Evolutionary conservation across 2,888 invertebrate species (phyloP).

Genomic region (Drosophila tanythrix): DNA sequence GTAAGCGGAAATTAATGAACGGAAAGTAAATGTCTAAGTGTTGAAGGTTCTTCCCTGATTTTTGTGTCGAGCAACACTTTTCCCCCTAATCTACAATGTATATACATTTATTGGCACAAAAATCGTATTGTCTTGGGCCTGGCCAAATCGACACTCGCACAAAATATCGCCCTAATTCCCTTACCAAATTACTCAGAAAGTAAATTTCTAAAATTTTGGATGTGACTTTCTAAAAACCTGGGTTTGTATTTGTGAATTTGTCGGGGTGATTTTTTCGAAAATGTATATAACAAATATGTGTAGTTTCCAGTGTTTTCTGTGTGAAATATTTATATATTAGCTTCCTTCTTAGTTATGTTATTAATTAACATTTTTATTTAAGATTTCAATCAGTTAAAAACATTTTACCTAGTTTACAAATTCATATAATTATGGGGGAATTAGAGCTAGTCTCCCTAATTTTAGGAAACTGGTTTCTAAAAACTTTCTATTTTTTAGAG

Average conservation of each 20-base stretch:
- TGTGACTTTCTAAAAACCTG: not conserved
- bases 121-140: constrained; percentile 40
- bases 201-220: not conserved
- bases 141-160: constrained; percentile 1
- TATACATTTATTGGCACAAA: constrained; percentile 46
- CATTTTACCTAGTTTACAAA: not conserved
- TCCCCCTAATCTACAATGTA: constrained; percentile 24
- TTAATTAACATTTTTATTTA: not conserved
- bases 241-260: not conserved
- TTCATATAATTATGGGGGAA: not conserved
- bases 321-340: not conserved
- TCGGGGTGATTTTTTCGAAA: not conserved
- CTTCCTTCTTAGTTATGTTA: not conserved
- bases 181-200: not conserved
- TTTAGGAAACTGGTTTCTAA: not conserved
- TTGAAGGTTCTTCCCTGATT: constrained; percentile 28
- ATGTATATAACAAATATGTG: not conserved
- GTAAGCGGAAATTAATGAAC: constrained; percentile 79
- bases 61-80: constrained; percentile 33
- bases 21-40: constrained; percentile 72
- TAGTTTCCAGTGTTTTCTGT: not conserved
- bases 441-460: not conserved
- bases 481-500: not conserved
- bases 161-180: not conserved
- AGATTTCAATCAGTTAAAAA: not conserved